Evolutionary conservation across 2,113 vertebrate species (phyloP).

Genomic region (Fulmarus glacialis): DNA sequence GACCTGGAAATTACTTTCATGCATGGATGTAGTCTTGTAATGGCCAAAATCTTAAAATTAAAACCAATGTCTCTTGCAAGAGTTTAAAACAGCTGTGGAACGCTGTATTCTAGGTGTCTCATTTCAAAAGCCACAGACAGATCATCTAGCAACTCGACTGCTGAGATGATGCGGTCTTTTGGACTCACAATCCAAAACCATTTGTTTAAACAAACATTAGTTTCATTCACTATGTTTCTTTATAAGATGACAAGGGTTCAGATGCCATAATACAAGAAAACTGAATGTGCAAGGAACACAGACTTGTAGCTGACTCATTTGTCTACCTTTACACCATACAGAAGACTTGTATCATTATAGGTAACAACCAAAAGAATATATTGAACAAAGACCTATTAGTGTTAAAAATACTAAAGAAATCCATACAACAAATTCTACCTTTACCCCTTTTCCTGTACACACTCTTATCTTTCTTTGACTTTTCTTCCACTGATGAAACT

Average conservation of each 20-base stretch:
- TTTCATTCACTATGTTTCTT: background rate
- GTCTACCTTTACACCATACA: accelerated
- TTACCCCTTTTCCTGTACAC: background rate
- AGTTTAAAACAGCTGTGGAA: background rate
- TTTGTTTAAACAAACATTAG: background rate
- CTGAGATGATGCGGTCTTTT: background rate
- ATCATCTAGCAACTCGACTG: background rate
- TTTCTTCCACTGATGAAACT: background rate
- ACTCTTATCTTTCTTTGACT: background rate
- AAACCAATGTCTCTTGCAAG: background rate
- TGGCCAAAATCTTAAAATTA: background rate
- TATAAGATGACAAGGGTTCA: background rate
- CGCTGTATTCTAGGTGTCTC: background rate
- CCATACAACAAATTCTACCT: background rate
- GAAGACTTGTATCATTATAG: background rate
- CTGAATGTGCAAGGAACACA: background rate
- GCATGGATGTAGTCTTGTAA: background rate
- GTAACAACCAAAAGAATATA: background rate
- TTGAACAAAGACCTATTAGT: background rate
- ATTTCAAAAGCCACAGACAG: background rate
- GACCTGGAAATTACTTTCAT: background rate
- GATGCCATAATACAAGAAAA: background rate
- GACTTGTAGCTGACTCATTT: background rate
- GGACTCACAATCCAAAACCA: background rate
- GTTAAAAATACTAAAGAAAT: background rate